Evolutionary conservation across 2,888 invertebrate genomes (phyloP).

Genomic region (Mesoligia furuncula): DNA sequence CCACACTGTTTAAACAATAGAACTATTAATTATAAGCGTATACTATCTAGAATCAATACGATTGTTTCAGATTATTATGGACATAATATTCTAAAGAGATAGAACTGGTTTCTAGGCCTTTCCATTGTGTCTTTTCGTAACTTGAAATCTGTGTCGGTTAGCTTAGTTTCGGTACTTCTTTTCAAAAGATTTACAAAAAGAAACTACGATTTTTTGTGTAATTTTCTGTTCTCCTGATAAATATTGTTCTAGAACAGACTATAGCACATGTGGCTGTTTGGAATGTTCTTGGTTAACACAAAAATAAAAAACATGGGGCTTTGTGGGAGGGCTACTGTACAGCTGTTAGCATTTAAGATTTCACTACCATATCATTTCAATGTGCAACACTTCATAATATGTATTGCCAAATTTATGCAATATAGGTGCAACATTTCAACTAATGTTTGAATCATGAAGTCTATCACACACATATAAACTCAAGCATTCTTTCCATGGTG

Average conservation of each 20-base stretch:
- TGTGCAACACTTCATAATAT: background rate
- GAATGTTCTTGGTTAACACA: background rate
- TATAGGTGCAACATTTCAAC: conserved; percentile 2
- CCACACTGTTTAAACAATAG: conserved; percentile 9
- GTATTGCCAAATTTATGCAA: background rate
- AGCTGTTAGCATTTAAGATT: conserved; percentile 5
- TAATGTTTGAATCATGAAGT: background rate
- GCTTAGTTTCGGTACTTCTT: background rate
- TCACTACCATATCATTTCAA: background rate
- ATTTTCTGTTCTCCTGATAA: background rate
- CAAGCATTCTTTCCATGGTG: background rate
- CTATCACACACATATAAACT: background rate
- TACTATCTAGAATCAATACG: background rate
- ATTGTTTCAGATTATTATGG: background rate
- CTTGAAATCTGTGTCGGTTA: background rate
- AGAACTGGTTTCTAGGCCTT: conserved; percentile 8
- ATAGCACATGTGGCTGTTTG: conserved; percentile 44
- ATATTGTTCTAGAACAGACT: conserved; percentile 4
- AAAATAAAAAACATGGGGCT: background rate
- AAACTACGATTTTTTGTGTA: background rate
- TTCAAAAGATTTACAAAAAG: background rate
- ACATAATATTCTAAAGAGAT: background rate
- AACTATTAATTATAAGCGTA: background rate
- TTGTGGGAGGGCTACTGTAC: conserved; percentile 1
- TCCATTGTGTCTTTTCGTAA: conserved; percentile 12